Conservation (phyloP, 2,888 invertebrate species). For the Drosophila helvetica region DNA sequence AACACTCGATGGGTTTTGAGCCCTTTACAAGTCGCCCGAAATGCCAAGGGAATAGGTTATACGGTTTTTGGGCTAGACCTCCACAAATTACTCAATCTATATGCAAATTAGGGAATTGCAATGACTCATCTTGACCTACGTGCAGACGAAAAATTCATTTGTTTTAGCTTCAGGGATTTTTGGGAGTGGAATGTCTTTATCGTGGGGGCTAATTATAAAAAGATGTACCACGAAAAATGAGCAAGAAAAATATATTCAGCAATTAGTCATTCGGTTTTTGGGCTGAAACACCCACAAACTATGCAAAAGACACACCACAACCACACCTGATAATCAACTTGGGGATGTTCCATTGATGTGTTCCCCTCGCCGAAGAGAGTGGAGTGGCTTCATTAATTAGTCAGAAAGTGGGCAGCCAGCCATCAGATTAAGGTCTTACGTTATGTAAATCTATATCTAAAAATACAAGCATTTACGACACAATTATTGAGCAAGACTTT, state of each 20-base stretch:
- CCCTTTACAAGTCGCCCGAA: slow-evolving; percentile 2
- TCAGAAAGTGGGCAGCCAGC: slow-evolving; percentile 21
- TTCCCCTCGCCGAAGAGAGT: not conserved
- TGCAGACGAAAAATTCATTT: slow-evolving; percentile 25
- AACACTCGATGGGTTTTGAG: slow-evolving; percentile 3
- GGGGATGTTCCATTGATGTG: slow-evolving; percentile 4
- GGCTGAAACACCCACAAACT: slow-evolving; percentile 49
- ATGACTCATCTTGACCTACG: slow-evolving; percentile 64
- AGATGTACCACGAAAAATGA: slow-evolving; percentile 52
- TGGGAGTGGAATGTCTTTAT: slow-evolving; percentile 27
- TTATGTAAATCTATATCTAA: slow-evolving; percentile 43
- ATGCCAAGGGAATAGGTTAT: slow-evolving; percentile 30
- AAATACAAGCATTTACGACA: slow-evolving; percentile 33
- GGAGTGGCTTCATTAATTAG: slow-evolving; percentile 25
- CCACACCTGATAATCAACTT: slow-evolving; percentile 16
- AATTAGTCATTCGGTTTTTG: slow-evolving; percentile 52
- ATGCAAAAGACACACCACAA: slow-evolving; percentile 26
- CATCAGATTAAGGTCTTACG: slow-evolving; percentile 3
- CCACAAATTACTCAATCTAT: slow-evolving; percentile 40
- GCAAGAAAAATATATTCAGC: slow-evolving; percentile 32
- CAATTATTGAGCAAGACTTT: slow-evolving; percentile 38
- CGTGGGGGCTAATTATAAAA: slow-evolving; percentile 53
- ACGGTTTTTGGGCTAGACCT: slow-evolving; percentile 24
- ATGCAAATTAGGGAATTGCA: slow-evolving; percentile 35
- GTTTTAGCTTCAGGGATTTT: slow-evolving; percentile 43